Evolutionary conservation across 2,888 invertebrate genomes (phyloP), one percentile per base, ranked within the genome.

Genomic region (Cheilosia vulpina): DNA sequence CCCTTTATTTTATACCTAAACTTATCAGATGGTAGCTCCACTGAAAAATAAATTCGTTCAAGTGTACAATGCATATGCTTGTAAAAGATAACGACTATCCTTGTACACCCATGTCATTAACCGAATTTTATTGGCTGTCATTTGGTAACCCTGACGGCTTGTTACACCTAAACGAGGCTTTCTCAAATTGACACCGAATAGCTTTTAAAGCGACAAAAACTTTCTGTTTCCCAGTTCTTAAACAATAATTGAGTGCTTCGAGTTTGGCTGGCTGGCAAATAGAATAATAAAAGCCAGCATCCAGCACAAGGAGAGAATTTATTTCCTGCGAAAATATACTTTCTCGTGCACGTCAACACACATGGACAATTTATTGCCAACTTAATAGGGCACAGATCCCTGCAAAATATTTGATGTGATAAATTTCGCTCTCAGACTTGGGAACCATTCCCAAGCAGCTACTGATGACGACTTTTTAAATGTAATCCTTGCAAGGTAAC

Each of bases 141-240:
- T 55, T 41, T 60, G 58, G 76, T 58, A 66, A 52, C 76, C 43
- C 58, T 58, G 50, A 17, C 21, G 66, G 13, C 58, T 58, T 50
- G 41, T 58, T 66, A n/a, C 45, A 63, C 58, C 38, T 11, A 15
- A 47, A 57, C 13, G 50, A 34, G 55, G 27, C 50, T 27, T 38
- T 27, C 19, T 53, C 38, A 57, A 75, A 53, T 71, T 75, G 58
- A 84, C 83, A 84, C 21, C 41, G 38, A 79, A 84, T 84, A 38
- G 79, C 79, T 73, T 75, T 84, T 75, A 78, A 82, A 78, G 53
- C 41, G 71, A 75, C 65, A 47, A 62, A 72, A 71, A 65, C 38
- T 43, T 65, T 65, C 53, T 19, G 43, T 6, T 41, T 52, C 5
- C 41, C 68, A 60, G 47, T 55, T 55, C 50, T 53, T 31, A 31